Conservation (phyloP, 30 jellyfish, hydroid and myxozoan genomes). For the Turritopsis rubra region DNA sequence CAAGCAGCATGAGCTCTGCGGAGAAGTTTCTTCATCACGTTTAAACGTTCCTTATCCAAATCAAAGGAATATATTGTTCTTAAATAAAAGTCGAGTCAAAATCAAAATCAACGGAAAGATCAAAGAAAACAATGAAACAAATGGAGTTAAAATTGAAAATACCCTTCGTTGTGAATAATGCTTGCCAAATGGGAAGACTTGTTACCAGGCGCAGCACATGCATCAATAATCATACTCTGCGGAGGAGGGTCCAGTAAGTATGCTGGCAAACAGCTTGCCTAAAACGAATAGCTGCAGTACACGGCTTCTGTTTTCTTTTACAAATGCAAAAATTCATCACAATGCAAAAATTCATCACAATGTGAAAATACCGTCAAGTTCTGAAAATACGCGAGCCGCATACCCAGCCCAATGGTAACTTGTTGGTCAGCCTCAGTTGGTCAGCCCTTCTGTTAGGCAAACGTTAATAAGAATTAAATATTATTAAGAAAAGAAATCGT, state of each 20-base stretch:
- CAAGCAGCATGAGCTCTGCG: slow-evolving; percentile 38
- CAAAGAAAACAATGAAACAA: not conserved
- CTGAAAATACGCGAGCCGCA: not conserved
- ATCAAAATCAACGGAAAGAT: not conserved
- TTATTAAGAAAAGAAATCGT: too few relatives aligned
- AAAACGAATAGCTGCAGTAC: too few relatives aligned
- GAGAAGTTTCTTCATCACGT: slow-evolving; percentile 35
- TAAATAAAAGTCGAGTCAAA: not conserved
- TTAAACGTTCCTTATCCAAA: slow-evolving; percentile 52
- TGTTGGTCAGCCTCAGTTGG: too few relatives aligned
- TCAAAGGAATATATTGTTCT: slow-evolving; percentile 70
- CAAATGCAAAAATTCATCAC: too few relatives aligned
- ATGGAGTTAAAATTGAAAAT: not conserved
- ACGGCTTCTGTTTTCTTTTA: too few relatives aligned
- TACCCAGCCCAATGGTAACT: too few relatives aligned
- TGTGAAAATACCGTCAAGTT: too few relatives aligned
- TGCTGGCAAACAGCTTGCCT: slow-evolving; percentile 98
- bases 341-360: too few relatives aligned
- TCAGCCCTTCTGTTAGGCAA: too few relatives aligned
- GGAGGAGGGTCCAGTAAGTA: slow-evolving; percentile 59
- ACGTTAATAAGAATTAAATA: too few relatives aligned
- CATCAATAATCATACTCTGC: slow-evolving; percentile 59
- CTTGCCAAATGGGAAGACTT: slow-evolving; percentile 81
- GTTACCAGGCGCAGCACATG: slow-evolving; percentile 99
- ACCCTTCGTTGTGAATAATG: slow-evolving; percentile 74